Evolutionary conservation across 2,888 invertebrate genomes (phyloP), one percentile per base, ranked within the genome.

Genomic region (Sinhomidia bicolor): DNA sequence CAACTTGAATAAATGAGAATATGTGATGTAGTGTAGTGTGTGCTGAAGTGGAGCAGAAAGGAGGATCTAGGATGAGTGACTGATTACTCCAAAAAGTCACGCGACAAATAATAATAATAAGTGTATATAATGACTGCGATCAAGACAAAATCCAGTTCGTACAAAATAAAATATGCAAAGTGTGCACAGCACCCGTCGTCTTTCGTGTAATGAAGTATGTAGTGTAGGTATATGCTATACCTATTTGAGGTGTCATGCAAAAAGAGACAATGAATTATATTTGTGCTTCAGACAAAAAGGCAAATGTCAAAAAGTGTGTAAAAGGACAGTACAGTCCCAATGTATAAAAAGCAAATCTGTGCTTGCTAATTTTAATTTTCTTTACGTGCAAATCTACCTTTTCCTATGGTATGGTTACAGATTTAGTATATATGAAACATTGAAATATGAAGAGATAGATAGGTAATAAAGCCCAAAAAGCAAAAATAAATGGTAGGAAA

Each of bases 81-180:
- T 76, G 88, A 88, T 88, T 78, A 78, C 82, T 76, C 88, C 76
- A 83, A 71, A 86, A 81, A 87, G 88, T 88, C 88, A 88, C 88
- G 88, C 88, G 88, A 88, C 88, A 82, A 85, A 74, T 82, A 65
- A 83, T 62, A 26, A 83, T 41, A 86, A 41, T n/a, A 60, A n/a
- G n/a, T n/a, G n/a, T n/a, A n/a, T n/a, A 57, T 47, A 68, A 82
- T 51, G 17, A 74, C 14, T 3, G 54, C 62, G 51, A 83, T 54
- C 83, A 36, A 51, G 17, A 32, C 20, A 68, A 57, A 74, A 71
- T 81, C 62, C 36, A 57, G 68, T 71, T 81, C 62, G 36, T 78
- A 44, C 47, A 76, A 82, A 88, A 88, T 62, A 76, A 82, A 88
- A 88, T 88, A 88, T 88, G 88, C 78, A 88, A 82, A 88, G 88